Evolutionary conservation across 2,113 vertebrate species (phyloP).

Genomic region (Theristicus caerulescens): DNA sequence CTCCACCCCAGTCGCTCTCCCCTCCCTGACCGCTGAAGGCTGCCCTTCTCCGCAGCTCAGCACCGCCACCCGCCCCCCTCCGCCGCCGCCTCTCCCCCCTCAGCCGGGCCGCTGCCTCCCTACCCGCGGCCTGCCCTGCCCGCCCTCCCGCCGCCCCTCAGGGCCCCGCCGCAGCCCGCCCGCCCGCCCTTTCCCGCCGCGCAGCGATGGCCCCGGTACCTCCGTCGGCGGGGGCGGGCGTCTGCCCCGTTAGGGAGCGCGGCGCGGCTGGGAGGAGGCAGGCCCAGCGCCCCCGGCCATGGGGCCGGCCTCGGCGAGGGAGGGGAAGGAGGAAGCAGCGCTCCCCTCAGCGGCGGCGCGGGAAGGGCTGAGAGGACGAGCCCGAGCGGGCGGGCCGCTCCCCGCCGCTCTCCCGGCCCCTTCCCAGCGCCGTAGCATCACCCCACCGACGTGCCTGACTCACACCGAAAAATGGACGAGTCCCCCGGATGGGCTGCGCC

Average conservation of each 20-base stretch:
- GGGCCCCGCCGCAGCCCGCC: background rate
- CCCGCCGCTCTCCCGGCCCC: background rate
- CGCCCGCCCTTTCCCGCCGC: background rate
- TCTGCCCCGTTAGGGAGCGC: background rate
- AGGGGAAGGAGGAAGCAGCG: background rate
- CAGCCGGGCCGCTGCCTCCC: background rate
- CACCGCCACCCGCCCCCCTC: fast-evolving
- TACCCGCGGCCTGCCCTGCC: too few species aligned
- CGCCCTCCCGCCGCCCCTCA: background rate
- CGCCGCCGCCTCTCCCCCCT: background rate
- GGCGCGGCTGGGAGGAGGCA: background rate
- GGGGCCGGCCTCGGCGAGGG: background rate
- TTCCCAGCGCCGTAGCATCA: conserved; percentile 11
- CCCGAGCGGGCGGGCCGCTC: background rate
- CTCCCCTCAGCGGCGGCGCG: background rate
- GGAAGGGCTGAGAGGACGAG: background rate
- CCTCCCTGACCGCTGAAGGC: background rate
- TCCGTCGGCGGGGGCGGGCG: background rate
- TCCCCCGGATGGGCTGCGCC: conserved; percentile 1
- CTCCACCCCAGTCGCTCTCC: background rate
- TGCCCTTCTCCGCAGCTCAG: background rate
- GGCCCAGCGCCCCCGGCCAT: conserved; percentile 7
- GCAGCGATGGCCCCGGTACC: background rate
- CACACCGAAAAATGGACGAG: conserved; percentile 43
- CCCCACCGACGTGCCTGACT: conserved; percentile 44